These are phyloP conservation scores for Latrodectus geometricus DNA, from an alignment of 1,140 invertebrate species.

Conservation along the genomic window DNA sequence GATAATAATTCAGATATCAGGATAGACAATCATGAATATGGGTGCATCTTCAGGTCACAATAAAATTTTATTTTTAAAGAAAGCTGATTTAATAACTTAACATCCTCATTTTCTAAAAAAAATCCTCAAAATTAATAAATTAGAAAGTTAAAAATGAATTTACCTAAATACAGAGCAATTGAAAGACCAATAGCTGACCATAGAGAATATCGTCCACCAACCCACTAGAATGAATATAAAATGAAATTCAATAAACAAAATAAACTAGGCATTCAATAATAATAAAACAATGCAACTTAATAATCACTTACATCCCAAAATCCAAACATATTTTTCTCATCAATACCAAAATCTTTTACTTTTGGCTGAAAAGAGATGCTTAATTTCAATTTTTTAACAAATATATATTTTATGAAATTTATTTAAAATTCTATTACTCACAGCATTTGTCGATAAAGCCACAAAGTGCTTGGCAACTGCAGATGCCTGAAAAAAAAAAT, in stretches of 20 bases:
- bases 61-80: no score
- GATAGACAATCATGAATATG: no score
- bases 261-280: not conserved
- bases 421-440: slow-evolving; percentile 65
- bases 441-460: slow-evolving; percentile 93
- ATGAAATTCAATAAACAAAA: not conserved
- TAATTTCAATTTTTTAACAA: not conserved
- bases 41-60: no score
- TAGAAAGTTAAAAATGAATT: not conserved
- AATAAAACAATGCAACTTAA: not conserved
- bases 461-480: slow-evolving; percentile 98
- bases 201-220: slow-evolving; percentile 96
- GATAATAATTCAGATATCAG: no score
- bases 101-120: no score
- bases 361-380: slow-evolving; percentile 73
- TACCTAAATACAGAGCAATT: slow-evolving; percentile 91
- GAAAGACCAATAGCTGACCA: slow-evolving; percentile 99
- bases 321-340: slow-evolving; percentile 97
- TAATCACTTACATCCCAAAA: slow-evolving; percentile 89
- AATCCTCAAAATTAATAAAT: not conserved
- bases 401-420: not conserved
- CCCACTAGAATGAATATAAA: slow-evolving; percentile 77
- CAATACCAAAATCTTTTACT: slow-evolving; percentile 97
- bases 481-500: slow-evolving; percentile 73
- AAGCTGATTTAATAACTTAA: no score